Evolutionary conservation across 2,113 vertebrate species (phyloP).

Genomic region (Sinocyclocheilus rhinocerous): DNA sequence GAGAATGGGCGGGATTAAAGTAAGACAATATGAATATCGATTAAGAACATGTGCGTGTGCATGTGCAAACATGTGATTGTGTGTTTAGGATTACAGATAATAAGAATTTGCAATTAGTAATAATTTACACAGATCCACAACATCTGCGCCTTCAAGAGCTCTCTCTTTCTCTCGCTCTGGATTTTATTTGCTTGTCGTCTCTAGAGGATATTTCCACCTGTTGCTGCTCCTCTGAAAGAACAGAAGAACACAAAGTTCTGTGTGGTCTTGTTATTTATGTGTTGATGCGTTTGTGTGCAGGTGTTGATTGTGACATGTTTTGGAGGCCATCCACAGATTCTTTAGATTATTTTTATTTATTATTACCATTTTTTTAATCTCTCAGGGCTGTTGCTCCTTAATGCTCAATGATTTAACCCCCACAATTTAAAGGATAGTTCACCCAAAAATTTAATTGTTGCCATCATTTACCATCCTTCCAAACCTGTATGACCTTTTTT

Average conservation of each 20-base stretch:
- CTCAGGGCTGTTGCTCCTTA: neutral
- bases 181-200: conserved; percentile 8
- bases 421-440: neutral
- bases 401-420: neutral
- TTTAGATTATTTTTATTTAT: neutral
- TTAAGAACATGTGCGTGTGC: neutral
- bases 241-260: conserved; percentile 4
- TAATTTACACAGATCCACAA: conserved; percentile 41
- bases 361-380: neutral
- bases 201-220: conserved; percentile 33
- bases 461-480: neutral
- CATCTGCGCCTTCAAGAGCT: conserved; percentile 37
- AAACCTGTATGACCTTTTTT: neutral
- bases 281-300: neutral
- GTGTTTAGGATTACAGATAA: conserved; percentile 43
- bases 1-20: conserved; percentile 97
- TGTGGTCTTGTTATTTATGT: conserved; percentile 33
- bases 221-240: conserved; percentile 21
- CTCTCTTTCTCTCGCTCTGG: conserved; percentile 21
- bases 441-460: neutral
- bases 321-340: neutral
- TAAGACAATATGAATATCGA: conserved; percentile 57
- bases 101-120: conserved; percentile 41
- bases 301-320: neutral
- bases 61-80: conserved; percentile 36